Base-by-base conservation (phyloP, 2,113 vertebrate genomes). In the Nematolebias whitei region DNA sequence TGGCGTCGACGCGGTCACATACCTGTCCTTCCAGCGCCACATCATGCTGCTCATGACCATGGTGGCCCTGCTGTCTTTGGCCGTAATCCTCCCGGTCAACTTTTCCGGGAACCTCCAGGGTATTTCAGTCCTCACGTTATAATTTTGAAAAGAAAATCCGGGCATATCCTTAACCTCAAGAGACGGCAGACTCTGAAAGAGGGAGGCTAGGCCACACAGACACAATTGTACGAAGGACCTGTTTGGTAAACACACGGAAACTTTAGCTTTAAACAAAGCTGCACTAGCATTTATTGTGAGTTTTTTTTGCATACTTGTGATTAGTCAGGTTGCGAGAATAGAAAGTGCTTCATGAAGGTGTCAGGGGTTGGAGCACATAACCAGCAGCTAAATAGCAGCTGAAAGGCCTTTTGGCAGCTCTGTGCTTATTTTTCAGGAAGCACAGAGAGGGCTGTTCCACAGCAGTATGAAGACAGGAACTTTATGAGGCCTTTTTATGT, bases 11-110 rank as follows among this genome's bases (percentile, higher is more conserved):
- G 96, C 98, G 1, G 93, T 95, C 71, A 97, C 93, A 45, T 99
- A 99, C 94, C 93, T 99, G 87, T 96, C 91, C 83, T 98, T 99
- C 91, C 98, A 99, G 90, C 95, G 96, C 54, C 96, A 99, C 85
- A 92, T 98, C 72, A 93, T 99, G 80, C 85, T 96, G 74, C 93
- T 95, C 43, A 87, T 96, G 83, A 91, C 92, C 2, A 85, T 97
- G 71, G 90, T 98, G 79, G 96, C 96, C 64, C 85, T 98, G 85
- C 93, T 98, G 45, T 99, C 97, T 0, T 89, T 99, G 87, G 93
- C 94, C 18, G 86, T 98, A 65, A 95, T 99, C 85, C 90, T 99
- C 73, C 98, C 98, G 0, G 87, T 99, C 92, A 99, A 99, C 93
- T 93, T 98, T 90, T 94, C 92, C 0, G 98, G 98, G 43, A 92